Conservation (phyloP, 2,797 vertebrate species). For the Phalanger gymnotis region DNA sequence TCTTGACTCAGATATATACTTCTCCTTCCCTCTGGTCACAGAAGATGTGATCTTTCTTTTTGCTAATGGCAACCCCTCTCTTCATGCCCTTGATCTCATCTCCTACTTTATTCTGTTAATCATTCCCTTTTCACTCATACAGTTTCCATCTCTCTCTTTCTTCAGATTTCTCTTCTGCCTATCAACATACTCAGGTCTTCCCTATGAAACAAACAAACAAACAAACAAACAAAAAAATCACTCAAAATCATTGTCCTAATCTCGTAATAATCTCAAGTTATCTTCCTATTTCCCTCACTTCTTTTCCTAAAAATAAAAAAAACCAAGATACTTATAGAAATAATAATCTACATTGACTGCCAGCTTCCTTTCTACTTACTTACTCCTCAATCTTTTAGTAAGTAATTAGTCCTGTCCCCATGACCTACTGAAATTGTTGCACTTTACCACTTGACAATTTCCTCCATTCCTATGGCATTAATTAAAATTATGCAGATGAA, state of each 20-base stretch:
- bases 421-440: background rate
- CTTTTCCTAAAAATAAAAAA: background rate
- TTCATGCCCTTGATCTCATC: background rate
- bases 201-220: background rate
- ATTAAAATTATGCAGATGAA: background rate
- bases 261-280: background rate
- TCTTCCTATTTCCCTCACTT: background rate
- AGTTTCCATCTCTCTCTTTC: background rate
- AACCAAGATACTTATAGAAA: background rate
- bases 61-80: background rate
- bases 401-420: background rate
- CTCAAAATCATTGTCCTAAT: background rate
- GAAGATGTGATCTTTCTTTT: background rate
- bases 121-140: background rate
- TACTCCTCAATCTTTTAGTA: background rate
- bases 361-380: background rate
- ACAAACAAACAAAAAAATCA: too few species aligned
- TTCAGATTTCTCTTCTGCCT: background rate
- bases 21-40: background rate
- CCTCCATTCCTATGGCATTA: background rate
- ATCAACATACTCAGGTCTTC: background rate
- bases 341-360: background rate
- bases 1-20: background rate
- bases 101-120: background rate
- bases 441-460: background rate